Evolutionary conservation across 2,888 invertebrate species (phyloP).

Genomic region (Phytoseiulus persimilis): DNA sequence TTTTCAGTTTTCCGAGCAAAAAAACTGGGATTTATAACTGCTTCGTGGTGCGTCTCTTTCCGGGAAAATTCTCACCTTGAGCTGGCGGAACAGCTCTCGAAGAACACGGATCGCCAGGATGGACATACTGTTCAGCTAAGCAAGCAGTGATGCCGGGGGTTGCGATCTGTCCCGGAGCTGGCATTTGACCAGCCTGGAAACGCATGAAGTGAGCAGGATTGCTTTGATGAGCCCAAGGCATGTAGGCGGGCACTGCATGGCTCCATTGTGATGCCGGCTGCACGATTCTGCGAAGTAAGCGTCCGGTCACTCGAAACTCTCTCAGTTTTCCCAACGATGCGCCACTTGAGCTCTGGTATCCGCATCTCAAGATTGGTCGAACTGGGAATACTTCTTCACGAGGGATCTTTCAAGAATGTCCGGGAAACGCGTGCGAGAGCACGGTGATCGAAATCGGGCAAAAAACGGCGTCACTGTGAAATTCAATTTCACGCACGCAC

Average conservation of each 20-base stretch:
- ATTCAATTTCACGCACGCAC: too few relatives aligned
- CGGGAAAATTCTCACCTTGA: neutral
- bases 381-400: too few relatives aligned
- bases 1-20: too few relatives aligned
- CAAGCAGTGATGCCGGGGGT: neutral
- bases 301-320: too few relatives aligned
- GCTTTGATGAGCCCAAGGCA: neutral
- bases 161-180: neutral
- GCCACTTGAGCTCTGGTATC: too few relatives aligned
- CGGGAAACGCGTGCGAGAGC: too few relatives aligned
- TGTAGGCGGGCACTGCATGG: slow-evolving; percentile 5
- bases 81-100: neutral
- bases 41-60: neutral
- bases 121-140: neutral
- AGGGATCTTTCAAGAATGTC: too few relatives aligned
- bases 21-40: neutral
- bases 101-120: neutral
- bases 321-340: too few relatives aligned
- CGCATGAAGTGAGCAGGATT: neutral
- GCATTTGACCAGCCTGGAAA: neutral
- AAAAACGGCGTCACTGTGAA: too few relatives aligned
- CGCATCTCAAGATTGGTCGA: too few relatives aligned
- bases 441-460: too few relatives aligned
- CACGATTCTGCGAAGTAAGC: neutral
- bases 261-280: slow-evolving; percentile 28